These are phyloP conservation scores for Cuculus canorus DNA, from an alignment of 2,797 vertebrate species.

Conservation along the genomic window DNA sequence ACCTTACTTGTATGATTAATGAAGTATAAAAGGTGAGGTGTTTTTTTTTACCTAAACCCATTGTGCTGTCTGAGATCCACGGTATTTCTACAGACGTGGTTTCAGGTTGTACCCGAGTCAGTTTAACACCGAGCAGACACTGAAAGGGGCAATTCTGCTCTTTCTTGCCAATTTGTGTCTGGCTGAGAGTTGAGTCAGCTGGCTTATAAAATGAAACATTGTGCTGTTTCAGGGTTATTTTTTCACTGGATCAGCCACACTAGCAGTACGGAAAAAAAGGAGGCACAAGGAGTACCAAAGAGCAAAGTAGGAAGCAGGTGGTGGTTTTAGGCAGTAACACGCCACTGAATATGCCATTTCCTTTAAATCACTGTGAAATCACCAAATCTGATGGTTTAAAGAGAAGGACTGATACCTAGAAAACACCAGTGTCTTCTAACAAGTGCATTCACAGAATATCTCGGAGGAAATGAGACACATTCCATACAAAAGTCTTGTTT, in stretches of 20 bases:
- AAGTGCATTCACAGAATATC: accelerated
- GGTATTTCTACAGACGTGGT: neutral
- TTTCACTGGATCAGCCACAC: neutral
- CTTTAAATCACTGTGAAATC: neutral
- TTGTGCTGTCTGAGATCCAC: neutral
- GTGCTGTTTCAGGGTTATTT: neutral
- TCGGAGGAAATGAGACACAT: neutral
- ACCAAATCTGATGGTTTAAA: neutral
- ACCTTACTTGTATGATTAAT: neutral
- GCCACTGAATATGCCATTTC: neutral
- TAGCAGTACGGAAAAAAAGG: accelerated
- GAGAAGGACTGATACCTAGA: neutral
- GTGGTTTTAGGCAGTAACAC: neutral
- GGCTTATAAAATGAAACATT: neutral
- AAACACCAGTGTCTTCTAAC: neutral
- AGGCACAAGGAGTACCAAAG: neutral
- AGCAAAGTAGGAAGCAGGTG: neutral
- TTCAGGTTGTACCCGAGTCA: neutral
- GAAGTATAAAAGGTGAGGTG: neutral
- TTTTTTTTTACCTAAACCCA: neutral
- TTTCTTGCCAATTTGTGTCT: neutral
- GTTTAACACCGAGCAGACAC: neutral
- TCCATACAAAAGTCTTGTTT: neutral
- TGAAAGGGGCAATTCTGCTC: neutral
- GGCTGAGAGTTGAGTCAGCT: neutral